These are phyloP conservation scores for Oreochromis aureus DNA, from an alignment of 2,113 vertebrate species.

Conservation along the genomic window DNA sequence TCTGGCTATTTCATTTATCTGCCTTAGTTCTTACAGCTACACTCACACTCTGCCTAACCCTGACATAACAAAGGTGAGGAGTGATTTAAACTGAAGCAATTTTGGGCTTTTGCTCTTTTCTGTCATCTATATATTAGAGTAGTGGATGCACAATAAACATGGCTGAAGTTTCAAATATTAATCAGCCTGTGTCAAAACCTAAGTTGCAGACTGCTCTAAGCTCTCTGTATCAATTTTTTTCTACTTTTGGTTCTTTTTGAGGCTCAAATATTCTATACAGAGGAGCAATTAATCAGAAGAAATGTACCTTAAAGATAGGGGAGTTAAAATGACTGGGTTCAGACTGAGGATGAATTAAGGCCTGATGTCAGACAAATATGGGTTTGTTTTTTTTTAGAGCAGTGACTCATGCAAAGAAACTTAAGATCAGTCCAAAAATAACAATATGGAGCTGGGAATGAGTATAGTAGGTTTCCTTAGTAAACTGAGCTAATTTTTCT, in stretches of 20 bases:
- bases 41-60: slow-evolving; percentile 65
- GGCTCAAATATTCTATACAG: not conserved
- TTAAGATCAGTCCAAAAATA: not conserved
- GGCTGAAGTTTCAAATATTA: not conserved
- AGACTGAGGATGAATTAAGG: not conserved
- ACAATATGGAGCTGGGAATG: not conserved
- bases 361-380: not conserved
- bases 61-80: slow-evolving; percentile 61
- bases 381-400: not conserved
- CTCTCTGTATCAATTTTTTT: not conserved
- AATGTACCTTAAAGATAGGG: not conserved
- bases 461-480: not conserved
- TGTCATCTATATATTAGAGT: not conserved
- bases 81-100: not conserved
- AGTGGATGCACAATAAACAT: not conserved
- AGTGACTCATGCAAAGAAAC: not conserved
- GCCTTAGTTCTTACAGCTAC: slow-evolving; percentile 57
- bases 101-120: not conserved
- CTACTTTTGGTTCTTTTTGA: not conserved
- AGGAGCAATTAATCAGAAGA: not conserved
- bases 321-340: not conserved
- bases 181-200: not conserved
- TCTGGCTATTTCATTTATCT: slow-evolving; percentile 64
- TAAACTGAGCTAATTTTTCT: not conserved
- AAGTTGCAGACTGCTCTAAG: not conserved